phyloP scores from a whole-genome alignment of 1,140 invertebrate species.

The Nephila pilipes region DNA sequence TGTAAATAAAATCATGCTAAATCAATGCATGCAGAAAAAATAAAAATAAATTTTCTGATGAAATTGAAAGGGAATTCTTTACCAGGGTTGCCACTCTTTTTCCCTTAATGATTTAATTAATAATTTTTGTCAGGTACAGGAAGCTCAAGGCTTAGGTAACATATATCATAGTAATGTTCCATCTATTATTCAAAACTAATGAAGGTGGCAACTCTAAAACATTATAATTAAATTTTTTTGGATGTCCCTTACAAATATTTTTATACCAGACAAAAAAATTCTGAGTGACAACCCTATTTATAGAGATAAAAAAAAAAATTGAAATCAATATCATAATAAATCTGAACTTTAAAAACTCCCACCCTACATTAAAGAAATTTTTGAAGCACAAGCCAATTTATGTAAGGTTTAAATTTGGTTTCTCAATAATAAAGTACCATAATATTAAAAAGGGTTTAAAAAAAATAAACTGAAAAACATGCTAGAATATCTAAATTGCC shows the following conservation, averaged over 20 bases:
- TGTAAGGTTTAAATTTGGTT: background rate
- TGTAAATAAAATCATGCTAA: constrained; percentile 52
- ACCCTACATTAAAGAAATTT: background rate
- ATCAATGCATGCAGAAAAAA: constrained; percentile 16
- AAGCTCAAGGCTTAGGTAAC: constrained; percentile 11
- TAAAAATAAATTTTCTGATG: constrained; percentile 23
- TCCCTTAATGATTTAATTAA: background rate
- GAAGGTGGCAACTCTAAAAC: constrained; percentile 46
- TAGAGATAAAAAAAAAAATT: background rate
- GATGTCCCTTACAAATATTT: background rate
- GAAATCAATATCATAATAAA: background rate
- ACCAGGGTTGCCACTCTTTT: constrained; percentile 71
- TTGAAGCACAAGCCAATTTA: background rate
- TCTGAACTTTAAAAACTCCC: background rate
- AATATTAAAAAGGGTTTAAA: constrained; percentile 55
- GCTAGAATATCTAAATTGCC: constrained; percentile 76
- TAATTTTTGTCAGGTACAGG: background rate
- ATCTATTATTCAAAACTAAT: background rate
- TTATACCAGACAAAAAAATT: background rate
- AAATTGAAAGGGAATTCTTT: background rate
- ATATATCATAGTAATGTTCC: background rate
- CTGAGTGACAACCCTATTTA: constrained; percentile 66
- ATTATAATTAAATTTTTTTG: background rate
- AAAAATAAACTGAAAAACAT: constrained; percentile 71
- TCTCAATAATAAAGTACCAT: background rate